Evolutionary conservation across 2,888 invertebrate species (phyloP), one percentile per base, ranked within the genome.

Genomic region (Drosophila anomalata): DNA sequence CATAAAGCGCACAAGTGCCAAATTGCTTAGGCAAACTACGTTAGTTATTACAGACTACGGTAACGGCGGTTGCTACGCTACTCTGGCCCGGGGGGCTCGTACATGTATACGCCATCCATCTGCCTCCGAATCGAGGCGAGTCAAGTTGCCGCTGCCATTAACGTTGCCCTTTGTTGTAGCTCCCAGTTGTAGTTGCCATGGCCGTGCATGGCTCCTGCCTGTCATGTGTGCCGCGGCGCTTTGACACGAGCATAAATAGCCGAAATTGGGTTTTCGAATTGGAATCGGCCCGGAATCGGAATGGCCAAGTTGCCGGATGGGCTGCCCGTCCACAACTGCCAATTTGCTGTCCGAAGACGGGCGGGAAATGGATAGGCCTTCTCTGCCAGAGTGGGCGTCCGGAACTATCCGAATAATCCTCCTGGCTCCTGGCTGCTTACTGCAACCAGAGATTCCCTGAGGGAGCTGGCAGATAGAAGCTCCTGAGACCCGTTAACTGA

Each of bases 21-120:
- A 81, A 88, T 86, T 81, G 86, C 79, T 85, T 63, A 70, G 74
- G 69, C 83, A 82, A 80, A 80, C 74, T 79, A 85, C 65, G 79
- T 85, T 81, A 82, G 86, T 76, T 85, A 87, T 79, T 84, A 70
- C 62, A 44, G 41, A 9, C 41, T 20, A 20, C 42, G 14, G 14
- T 14, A 14, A 14, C 14, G 24, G 51, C 46, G 54, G 69, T 42
- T 33, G 50, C 44, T 31, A 62, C 50, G 47, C 31, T 46, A 17
- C 36, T 41, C 20, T 26, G 44, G 54, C 47, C 33, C 33, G 33
- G 12, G 11, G 33, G 33, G 33, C 3, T 12, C 31, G 11, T 31
- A 11, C 11, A 3, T 3, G 31, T 31, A 11, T 11, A 33, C 12
- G 33, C 33, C 33, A 33, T 33, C 33, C 33, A 33, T 33, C 33